Evolutionary conservation across 1,140 invertebrate species (phyloP).

Genomic region (Procambarus clarkii): DNA sequence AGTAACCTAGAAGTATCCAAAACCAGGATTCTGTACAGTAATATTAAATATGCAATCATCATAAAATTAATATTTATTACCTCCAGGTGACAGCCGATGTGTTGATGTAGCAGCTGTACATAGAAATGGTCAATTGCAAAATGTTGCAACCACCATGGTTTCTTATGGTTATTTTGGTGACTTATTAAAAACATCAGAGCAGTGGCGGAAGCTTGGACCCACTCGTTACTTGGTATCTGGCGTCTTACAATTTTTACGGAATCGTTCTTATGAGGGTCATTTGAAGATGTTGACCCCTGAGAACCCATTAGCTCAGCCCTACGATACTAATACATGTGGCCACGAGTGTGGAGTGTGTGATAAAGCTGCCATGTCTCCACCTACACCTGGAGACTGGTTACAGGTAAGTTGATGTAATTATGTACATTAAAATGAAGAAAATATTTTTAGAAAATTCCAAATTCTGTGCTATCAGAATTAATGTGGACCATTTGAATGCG

Average conservation of each 20-base stretch:
- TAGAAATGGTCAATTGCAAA: conserved; percentile 81
- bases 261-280: conserved; percentile 74
- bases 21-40: too few relatives aligned
- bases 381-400: conserved; percentile 72
- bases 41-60: too few relatives aligned
- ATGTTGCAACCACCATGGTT: conserved; percentile 87
- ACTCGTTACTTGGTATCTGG: conserved; percentile 83
- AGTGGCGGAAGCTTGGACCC: conserved; percentile 92
- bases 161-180: conserved; percentile 94
- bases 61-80: background rate
- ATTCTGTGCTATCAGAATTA: too few relatives aligned
- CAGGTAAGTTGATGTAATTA: conserved; percentile 8
- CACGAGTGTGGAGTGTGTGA: conserved; percentile 71
- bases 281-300: conserved; percentile 47
- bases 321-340: conserved; percentile 67
- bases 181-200: conserved; percentile 88
- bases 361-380: conserved; percentile 10
- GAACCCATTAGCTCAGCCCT: conserved; percentile 59
- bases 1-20: too few relatives aligned
- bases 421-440: too few relatives aligned
- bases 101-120: conserved; percentile 89
- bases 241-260: conserved; percentile 73
- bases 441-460: too few relatives aligned
- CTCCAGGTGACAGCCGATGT: conserved; percentile 81
- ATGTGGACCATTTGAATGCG: too few relatives aligned